A percentile compares a stretch with the other conserved stretches of the same genome.
phyloP scores from a whole-genome alignment of 2,797 vertebrate species.

The Neostethus bicornis region DNA sequence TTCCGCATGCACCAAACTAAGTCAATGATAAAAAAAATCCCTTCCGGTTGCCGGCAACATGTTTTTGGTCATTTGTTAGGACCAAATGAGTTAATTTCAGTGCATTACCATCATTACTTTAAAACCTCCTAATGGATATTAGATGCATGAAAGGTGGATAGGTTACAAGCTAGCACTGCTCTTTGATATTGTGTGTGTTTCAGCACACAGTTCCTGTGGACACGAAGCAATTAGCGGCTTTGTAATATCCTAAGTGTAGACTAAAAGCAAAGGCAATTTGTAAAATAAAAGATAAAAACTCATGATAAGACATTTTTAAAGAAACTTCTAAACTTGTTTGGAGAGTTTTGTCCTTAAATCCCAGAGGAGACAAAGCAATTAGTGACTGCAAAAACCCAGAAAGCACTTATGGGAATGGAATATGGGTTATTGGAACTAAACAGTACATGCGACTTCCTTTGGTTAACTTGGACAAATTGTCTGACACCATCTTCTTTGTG shows the following conservation, averaged over 20 bases:
- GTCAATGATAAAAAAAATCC: background rate
- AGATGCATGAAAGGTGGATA: background rate
- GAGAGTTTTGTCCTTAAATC: constrained; percentile 26
- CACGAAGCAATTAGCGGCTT: constrained; percentile 31
- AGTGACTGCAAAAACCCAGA: constrained; percentile 36
- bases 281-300: background rate
- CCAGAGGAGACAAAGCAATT: constrained; percentile 44
- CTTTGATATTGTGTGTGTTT: constrained; percentile 13
- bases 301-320: constrained; percentile 3
- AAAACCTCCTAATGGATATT: constrained; percentile 13
- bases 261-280: constrained; percentile 19
- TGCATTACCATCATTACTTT: constrained; percentile 3
- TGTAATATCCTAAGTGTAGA: constrained; percentile 13
- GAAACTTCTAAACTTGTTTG: constrained; percentile 14
- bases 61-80: constrained; percentile 13
- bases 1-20: background rate
- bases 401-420: constrained; percentile 20
- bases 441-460: constrained; percentile 10
- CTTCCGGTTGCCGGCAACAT: background rate
- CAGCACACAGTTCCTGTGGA: constrained; percentile 2
- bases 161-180: constrained; percentile 15
- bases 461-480: constrained; percentile 25
- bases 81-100: constrained; percentile 22
- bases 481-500: constrained; percentile 9
- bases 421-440: constrained; percentile 39